phyloP scores from a whole-genome alignment of 2,888 invertebrate genomes.

The Apomyelois bistriatella region DNA sequence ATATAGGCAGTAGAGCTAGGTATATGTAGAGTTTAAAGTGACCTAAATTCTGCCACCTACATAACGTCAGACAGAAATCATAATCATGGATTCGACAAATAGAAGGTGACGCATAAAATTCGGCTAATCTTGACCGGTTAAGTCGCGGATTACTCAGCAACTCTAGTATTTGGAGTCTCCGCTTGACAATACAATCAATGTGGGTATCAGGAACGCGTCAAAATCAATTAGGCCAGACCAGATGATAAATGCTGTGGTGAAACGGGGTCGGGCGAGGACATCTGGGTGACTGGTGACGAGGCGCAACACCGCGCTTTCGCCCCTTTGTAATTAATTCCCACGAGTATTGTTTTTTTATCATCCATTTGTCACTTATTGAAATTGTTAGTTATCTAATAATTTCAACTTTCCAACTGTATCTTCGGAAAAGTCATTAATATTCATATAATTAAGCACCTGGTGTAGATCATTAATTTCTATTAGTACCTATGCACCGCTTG shows the following conservation, averaged over 20 bases:
- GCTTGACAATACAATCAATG: conserved; percentile 53
- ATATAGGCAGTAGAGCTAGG: too few relatives aligned
- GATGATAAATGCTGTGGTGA: conserved; percentile 35
- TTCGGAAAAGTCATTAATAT: conserved; percentile 27
- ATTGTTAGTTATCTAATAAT: neutral
- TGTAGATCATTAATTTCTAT: conserved; percentile 23
- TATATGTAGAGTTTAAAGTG: too few relatives aligned
- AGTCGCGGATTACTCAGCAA: conserved; percentile 29
- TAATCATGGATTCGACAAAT: neutral
- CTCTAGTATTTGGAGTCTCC: conserved; percentile 27
- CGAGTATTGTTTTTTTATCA: conserved; percentile 34
- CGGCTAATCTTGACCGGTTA: conserved; percentile 18
- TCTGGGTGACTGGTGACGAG: conserved; percentile 14
- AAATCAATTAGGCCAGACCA: conserved; percentile 14
- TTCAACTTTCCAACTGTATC: conserved; percentile 16
- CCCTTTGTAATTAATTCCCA: conserved; percentile 38
- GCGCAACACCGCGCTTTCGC: conserved; percentile 25
- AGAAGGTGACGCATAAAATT: conserved; percentile 23
- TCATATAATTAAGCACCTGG: conserved; percentile 15
- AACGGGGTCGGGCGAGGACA: conserved; percentile 42
- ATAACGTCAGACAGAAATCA: too few relatives aligned
- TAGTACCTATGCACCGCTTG: conserved; percentile 11
- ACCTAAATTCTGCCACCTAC: too few relatives aligned
- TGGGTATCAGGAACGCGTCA: conserved; percentile 51
- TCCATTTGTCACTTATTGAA: conserved; percentile 18